Evolutionary conservation across 2,888 invertebrate species (phyloP).

Genomic region (Spicauda simplicius): DNA sequence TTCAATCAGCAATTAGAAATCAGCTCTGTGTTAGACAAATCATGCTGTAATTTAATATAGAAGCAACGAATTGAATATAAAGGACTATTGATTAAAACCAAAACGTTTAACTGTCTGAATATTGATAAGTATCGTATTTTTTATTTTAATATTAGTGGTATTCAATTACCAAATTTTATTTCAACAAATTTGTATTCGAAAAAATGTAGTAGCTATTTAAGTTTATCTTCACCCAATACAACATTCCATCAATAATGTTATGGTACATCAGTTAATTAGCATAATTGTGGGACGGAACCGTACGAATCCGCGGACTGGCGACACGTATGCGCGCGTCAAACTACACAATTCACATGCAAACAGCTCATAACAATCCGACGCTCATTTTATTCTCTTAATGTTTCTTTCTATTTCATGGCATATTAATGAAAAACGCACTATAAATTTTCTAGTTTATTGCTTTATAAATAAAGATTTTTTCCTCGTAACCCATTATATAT

Average conservation of each 20-base stretch:
- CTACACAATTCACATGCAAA: slow-evolving; percentile 23
- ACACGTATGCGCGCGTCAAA: neutral
- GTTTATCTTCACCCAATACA: slow-evolving; percentile 30
- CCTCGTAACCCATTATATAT: slow-evolving; percentile 41
- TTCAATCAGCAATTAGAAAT: too few species aligned
- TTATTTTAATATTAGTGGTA: too few species aligned
- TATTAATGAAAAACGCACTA: slow-evolving; percentile 55
- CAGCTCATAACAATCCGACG: slow-evolving; percentile 20
- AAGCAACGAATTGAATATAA: too few species aligned
- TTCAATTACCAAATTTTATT: too few species aligned
- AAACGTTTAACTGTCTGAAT: too few species aligned
- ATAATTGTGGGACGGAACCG: slow-evolving; percentile 6
- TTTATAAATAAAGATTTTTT: slow-evolving; percentile 56
- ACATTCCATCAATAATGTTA: slow-evolving; percentile 20
- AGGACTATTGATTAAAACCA: too few species aligned
- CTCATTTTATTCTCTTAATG: slow-evolving; percentile 38
- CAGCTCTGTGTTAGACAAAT: too few species aligned
- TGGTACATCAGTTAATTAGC: slow-evolving; percentile 12
- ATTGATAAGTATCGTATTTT: too few species aligned
- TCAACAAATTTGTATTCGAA: neutral
- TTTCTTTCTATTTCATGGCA: slow-evolving; percentile 50
- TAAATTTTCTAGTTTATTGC: slow-evolving; percentile 55
- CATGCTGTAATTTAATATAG: too few species aligned
- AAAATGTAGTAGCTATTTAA: slow-evolving; percentile 26
- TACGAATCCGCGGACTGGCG: neutral